phyloP scores from a whole-genome alignment of 2,888 invertebrate genomes.

The Pandemis corylana region DNA sequence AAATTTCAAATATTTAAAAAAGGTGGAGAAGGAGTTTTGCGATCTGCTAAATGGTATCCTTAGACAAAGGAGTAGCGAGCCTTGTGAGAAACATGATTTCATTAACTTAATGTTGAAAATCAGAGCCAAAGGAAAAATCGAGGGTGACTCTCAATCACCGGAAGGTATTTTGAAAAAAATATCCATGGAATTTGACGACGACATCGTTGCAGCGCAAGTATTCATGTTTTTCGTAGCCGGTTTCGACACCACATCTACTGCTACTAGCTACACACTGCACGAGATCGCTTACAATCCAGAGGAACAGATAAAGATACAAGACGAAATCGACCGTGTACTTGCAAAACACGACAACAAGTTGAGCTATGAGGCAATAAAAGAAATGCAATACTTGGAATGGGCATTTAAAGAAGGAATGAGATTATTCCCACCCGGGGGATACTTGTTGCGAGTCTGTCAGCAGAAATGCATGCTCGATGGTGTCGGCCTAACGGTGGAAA shows the following conservation, averaged over 20 bases:
- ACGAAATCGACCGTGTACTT: conserved; percentile 67
- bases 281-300: conserved; percentile 71
- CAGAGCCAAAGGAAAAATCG: conserved; percentile 32
- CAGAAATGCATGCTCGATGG: conserved; percentile 52
- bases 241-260: conserved; percentile 75
- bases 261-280: conserved; percentile 68
- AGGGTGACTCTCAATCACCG: conserved; percentile 45
- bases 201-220: conserved; percentile 62
- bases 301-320: conserved; percentile 61
- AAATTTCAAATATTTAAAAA: conserved; percentile 23
- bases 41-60: conserved; percentile 24
- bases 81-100: conserved; percentile 6
- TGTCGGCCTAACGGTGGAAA: conserved; percentile 29
- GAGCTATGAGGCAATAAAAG: conserved; percentile 65
- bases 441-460: conserved; percentile 61
- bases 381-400: conserved; percentile 61
- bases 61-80: neutral
- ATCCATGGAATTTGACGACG: conserved; percentile 59
- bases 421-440: conserved; percentile 63
- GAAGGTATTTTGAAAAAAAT: conserved; percentile 55
- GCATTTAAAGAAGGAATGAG: conserved; percentile 67
- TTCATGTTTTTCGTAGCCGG: conserved; percentile 76
- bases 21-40: conserved; percentile 33
- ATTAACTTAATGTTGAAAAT: conserved; percentile 45
- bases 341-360: conserved; percentile 61